A percentile compares a stretch with the other conserved stretches of the same genome.
Evolutionary conservation across 2,888 invertebrate species (phyloP).

Genomic region (Nemapogon koenigi): DNA sequence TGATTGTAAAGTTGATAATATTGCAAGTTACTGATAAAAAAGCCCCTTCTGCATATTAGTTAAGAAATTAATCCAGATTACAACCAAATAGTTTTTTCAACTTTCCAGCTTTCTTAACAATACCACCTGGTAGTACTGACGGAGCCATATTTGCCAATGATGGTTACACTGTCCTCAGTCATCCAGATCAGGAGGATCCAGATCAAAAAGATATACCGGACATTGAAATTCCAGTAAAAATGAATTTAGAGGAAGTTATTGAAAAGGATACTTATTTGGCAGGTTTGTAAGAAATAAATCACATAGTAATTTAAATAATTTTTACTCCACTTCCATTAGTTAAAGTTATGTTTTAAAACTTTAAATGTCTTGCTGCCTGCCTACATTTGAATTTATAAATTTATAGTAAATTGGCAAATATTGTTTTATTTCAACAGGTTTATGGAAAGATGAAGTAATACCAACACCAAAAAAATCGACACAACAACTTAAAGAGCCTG

Average conservation of each 20-base stretch:
- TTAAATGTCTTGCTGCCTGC: no score
- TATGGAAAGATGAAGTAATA: constrained; percentile 52
- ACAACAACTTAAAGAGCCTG: not conserved
- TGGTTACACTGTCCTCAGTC: constrained; percentile 48
- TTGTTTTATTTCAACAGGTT: constrained; percentile 24
- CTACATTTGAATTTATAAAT: not conserved
- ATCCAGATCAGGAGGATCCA: constrained; percentile 22
- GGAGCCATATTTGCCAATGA: constrained; percentile 65
- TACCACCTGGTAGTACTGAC: constrained; percentile 73
- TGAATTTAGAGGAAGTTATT: constrained; percentile 68
- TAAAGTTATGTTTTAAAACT: not conserved
- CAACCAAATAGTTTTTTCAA: no score
- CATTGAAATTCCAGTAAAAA: constrained; percentile 36
- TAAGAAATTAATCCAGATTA: no score
- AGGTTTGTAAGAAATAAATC: constrained; percentile 30
- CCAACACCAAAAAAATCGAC: constrained; percentile 20
- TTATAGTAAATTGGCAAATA: not conserved
- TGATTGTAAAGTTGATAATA: no score
- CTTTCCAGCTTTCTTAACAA: constrained; percentile 58
- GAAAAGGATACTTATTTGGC: constrained; percentile 66
- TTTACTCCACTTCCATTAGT: not conserved
- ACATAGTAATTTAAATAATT: not conserved
- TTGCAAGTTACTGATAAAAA: no score
- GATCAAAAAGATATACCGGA: constrained; percentile 29
- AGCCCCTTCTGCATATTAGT: no score